These are phyloP conservation scores for Diorhabda sublineata DNA, from an alignment of 1,140 invertebrate genomes.

Conservation along the genomic window DNA sequence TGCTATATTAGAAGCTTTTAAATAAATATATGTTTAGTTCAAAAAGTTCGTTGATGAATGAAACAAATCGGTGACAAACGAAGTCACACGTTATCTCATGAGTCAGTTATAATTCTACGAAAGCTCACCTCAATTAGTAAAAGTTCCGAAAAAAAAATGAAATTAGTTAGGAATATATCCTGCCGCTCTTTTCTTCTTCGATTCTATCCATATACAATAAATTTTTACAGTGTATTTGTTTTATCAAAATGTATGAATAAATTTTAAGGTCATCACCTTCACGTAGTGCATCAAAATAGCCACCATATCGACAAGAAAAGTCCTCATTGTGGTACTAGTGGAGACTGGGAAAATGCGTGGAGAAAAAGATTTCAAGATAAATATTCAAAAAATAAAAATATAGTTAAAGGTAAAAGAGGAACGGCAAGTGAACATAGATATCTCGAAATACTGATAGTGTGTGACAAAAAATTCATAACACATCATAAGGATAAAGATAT, in stretches of 20 bases:
- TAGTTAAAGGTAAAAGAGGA: conserved; percentile 30
- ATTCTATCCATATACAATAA: not conserved
- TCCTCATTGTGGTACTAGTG: conserved; percentile 37
- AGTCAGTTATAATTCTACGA: too few relatives aligned
- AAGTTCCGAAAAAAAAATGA: too few relatives aligned
- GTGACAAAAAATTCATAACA: conserved; percentile 63
- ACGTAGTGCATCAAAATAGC: conserved; percentile 48
- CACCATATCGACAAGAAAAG: conserved; percentile 22
- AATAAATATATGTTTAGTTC: too few relatives aligned
- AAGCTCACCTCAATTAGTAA: too few relatives aligned
- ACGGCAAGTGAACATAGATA: conserved; percentile 51
- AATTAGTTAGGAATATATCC: not conserved
- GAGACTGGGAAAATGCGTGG: conserved; percentile 50
- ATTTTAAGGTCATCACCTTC: conserved; percentile 47
- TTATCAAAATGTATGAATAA: too few relatives aligned
- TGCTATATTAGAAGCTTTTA: too few relatives aligned
- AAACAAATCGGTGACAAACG: too few relatives aligned
- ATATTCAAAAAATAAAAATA: conserved; percentile 28
- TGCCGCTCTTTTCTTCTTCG: not conserved
- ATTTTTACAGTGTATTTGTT: not conserved
- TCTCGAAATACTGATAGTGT: conserved; percentile 61
- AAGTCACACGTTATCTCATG: too few relatives aligned
- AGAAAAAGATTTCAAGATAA: conserved; percentile 46
- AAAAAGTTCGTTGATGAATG: too few relatives aligned
- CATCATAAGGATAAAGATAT: conserved; percentile 59